These are phyloP conservation scores for Oegoconia quadripuncta DNA, from an alignment of 2,888 invertebrate species.

Conservation along the genomic window DNA sequence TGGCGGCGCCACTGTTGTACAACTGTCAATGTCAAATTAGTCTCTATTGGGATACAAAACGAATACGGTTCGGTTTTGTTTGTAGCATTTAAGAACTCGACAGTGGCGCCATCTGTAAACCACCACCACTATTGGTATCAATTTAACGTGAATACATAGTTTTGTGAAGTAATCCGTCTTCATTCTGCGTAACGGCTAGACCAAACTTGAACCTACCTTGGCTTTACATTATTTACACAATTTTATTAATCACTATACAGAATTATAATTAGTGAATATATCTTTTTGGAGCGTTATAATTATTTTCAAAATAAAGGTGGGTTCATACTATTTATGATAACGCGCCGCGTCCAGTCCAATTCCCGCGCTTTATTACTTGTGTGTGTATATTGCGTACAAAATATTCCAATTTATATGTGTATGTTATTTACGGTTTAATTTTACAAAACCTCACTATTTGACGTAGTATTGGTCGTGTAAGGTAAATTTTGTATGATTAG, in stretches of 20 bases:
- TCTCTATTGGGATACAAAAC: too few species aligned
- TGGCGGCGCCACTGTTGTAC: too few species aligned
- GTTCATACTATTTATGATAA: not conserved
- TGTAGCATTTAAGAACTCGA: too few species aligned
- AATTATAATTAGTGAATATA: too few species aligned
- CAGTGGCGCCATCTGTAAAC: too few species aligned
- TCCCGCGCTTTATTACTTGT: conserved; percentile 28
- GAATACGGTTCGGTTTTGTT: too few species aligned
- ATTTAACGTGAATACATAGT: too few species aligned
- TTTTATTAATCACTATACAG: too few species aligned
- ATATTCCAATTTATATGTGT: conserved; percentile 49
- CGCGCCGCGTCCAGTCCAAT: conserved; percentile 16
- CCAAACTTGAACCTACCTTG: not conserved
- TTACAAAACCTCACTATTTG: conserved; percentile 40
- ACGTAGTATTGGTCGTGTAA: conserved; percentile 46
- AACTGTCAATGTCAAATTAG: too few species aligned
- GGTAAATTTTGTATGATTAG: conserved; percentile 41
- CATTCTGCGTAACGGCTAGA: not conserved
- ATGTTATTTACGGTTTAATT: conserved; percentile 30
- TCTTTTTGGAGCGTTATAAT: not conserved
- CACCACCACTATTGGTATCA: too few species aligned
- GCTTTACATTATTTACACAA: not conserved
- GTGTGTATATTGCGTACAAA: conserved; percentile 42
- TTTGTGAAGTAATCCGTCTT: too few species aligned
- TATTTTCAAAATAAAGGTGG: not conserved